phyloP scores from a whole-genome alignment of 2,888 invertebrate species.

The Malthinus seriepunctatus region DNA sequence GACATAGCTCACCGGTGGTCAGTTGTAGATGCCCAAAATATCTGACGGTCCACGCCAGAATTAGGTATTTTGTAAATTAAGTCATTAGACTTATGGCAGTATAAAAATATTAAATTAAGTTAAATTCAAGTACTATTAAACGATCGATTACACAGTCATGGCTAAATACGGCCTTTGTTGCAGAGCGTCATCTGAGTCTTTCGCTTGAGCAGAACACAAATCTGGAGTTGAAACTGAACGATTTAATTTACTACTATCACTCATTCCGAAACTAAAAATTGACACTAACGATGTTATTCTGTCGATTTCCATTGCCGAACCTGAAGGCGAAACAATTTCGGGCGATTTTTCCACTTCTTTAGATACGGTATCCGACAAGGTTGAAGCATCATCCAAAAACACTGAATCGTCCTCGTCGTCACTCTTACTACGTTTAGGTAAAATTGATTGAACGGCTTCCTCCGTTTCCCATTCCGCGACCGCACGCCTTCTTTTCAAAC shows the following conservation, averaged over 20 bases:
- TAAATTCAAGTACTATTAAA: slow-evolving; percentile 17
- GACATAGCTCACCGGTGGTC: no score
- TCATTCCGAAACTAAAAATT: slow-evolving; percentile 61
- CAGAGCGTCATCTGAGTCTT: slow-evolving; percentile 53
- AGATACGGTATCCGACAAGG: slow-evolving; percentile 50
- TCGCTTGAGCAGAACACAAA: slow-evolving; percentile 60
- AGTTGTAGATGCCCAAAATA: neutral
- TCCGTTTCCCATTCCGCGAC: slow-evolving; percentile 61
- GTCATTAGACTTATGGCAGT: slow-evolving; percentile 26
- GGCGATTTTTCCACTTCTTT: slow-evolving; percentile 34
- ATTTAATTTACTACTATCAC: slow-evolving; percentile 46
- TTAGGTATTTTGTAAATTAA: neutral
- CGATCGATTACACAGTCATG: slow-evolving; percentile 57
- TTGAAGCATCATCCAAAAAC: slow-evolving; percentile 54
- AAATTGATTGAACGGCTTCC: slow-evolving; percentile 59
- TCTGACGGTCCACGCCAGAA: slow-evolving; percentile 6
- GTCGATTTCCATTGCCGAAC: slow-evolving; percentile 61
- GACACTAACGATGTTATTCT: slow-evolving; percentile 63
- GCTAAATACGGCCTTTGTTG: slow-evolving; percentile 59
- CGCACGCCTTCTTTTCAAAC: slow-evolving; percentile 55
- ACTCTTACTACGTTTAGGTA: slow-evolving; percentile 56
- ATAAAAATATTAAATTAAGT: slow-evolving; percentile 12
- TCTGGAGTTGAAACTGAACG: slow-evolving; percentile 59
- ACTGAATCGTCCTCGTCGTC: slow-evolving; percentile 51
- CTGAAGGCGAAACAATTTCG: slow-evolving; percentile 25